Base-by-base conservation (phyloP, 2,113 vertebrate species). In the Heterotilapia buettikoferi region DNA sequence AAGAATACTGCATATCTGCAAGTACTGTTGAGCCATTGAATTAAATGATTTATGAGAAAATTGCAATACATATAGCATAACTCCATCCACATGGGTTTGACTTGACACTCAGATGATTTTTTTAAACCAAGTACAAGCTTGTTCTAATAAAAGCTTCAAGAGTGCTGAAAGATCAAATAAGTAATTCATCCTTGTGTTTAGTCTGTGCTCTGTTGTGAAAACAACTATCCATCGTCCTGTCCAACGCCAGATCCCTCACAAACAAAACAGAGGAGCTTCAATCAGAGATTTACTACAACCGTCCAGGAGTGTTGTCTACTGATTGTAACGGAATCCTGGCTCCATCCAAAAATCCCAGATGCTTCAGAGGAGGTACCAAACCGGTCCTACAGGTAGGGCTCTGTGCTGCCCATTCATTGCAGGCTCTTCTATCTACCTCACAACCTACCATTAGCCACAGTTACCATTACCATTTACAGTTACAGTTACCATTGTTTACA, bases 321-420 rank as follows among this genome's bases (percentile, higher is more conserved):
- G 29, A 63, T 4, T 0, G 16, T 3, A 63, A 63, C 3, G 1
- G 16, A 63, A 63, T 33, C 29, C 59, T 63, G 59, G 59, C 59
- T 63, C 31, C 31, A 63, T 1, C 31, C 2, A 36, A 36, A 36
- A 63, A 3, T 12, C 59, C 31, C 59, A 33, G 59, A 63, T 2
- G 59, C 59, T 33, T 63, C 59, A n/a, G 31, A 36, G 31, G 6
- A 63, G 18, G 59, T 0, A 63, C 31, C 0, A 0, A 63, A 36
- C 1, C 0, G 1, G 59, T 63, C 18, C 59, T 36, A 63, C 31
- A 5, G 18, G 53, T 4, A 18, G 45, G 14, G 54, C 54, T 8
- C 54, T 26, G 54, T 26, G 54, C 54, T 56, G 52, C n/a, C n/a
- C 52, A 12, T 54, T 54, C n/a, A 56, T 13, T 5, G 40, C 11